These are phyloP conservation scores for Poeciliopsis infans DNA, from an alignment of 2,797 vertebrate species.

Conservation along the genomic window DNA sequence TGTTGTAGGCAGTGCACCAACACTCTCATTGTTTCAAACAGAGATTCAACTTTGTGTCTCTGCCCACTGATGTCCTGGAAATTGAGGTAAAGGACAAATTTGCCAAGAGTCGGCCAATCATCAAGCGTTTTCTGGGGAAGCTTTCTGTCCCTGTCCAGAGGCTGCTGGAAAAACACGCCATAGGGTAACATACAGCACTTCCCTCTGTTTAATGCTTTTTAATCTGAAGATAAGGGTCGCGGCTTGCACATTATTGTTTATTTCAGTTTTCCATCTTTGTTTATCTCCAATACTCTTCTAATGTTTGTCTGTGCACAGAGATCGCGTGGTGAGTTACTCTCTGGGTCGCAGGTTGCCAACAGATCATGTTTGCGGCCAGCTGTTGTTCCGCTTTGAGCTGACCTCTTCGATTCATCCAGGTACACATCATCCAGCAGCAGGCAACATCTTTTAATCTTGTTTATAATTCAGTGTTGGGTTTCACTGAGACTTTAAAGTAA, in stretches of 20 bases:
- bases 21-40: conserved; percentile 52
- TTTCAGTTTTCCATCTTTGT: background rate
- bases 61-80: conserved; percentile 98
- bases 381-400: conserved; percentile 97
- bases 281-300: background rate
- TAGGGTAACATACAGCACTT: conserved; percentile 83
- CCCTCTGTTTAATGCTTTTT: background rate
- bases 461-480: background rate
- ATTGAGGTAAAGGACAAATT: conserved; percentile 99
- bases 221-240: background rate
- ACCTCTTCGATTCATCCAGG: conserved; percentile 94
- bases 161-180: conserved; percentile 95
- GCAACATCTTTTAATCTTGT: background rate
- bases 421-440: conserved; percentile 48
- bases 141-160: conserved; percentile 96
- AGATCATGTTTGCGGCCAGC: conserved; percentile 95
- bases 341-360: conserved; percentile 93
- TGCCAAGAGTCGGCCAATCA: conserved; percentile 96
- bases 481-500: background rate
- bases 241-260: background rate
- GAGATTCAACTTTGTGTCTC: conserved; percentile 95
- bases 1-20: background rate
- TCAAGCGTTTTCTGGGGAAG: conserved; percentile 97
- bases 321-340: conserved; percentile 93
- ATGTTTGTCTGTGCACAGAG: conserved; percentile 72